phyloP scores from a whole-genome alignment of 2,888 invertebrate species.

The Mystacides longicornis region DNA sequence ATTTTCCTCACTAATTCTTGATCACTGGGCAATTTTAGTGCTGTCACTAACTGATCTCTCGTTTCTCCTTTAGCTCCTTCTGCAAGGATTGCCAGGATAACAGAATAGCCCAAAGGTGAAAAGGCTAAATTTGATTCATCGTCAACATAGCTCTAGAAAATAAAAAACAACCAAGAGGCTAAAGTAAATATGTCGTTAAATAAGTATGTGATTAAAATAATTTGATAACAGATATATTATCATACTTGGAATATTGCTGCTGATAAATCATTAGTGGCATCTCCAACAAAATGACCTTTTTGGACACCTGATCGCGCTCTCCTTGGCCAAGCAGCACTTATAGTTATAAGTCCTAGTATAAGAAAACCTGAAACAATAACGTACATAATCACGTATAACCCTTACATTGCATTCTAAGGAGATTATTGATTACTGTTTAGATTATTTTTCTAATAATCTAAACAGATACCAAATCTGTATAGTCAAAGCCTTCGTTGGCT shows the following conservation, averaged over 20 bases:
- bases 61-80: slow-evolving; percentile 57
- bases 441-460: no score
- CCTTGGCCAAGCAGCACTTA: slow-evolving; percentile 39
- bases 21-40: slow-evolving; percentile 50
- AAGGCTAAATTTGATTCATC: slow-evolving; percentile 53
- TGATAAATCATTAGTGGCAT: slow-evolving; percentile 46
- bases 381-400: no score
- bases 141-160: slow-evolving; percentile 45
- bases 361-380: slow-evolving; percentile 32
- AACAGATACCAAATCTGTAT: no score
- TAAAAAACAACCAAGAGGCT: neutral
- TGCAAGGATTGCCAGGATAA: slow-evolving; percentile 54
- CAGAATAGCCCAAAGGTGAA: slow-evolving; percentile 57
- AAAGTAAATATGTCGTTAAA: neutral
- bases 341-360: slow-evolving; percentile 32
- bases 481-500: no score
- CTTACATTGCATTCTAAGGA: no score
- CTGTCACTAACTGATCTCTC: slow-evolving; percentile 48
- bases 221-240: neutral
- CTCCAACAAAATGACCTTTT: slow-evolving; percentile 44
- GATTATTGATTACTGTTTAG: no score
- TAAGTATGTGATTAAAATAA: neutral
- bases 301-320: slow-evolving; percentile 36
- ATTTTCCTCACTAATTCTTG: slow-evolving; percentile 40
- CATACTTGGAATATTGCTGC: slow-evolving; percentile 48